phyloP scores from a whole-genome alignment of 2,888 invertebrate genomes.

The Gibbula magus region DNA sequence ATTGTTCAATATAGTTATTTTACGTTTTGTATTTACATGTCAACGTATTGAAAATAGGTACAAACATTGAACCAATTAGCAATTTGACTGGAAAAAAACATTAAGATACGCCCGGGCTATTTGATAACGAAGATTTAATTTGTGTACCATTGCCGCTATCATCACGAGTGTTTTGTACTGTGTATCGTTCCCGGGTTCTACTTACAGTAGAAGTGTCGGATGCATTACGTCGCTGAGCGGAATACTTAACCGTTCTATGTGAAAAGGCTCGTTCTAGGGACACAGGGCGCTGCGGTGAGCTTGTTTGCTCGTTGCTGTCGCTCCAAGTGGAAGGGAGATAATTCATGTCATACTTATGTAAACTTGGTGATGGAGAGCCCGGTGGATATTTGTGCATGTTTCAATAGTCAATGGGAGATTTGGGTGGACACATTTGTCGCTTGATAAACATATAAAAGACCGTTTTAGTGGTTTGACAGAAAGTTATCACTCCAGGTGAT shows the following conservation, averaged over 20 bases:
- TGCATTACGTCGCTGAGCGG: neutral
- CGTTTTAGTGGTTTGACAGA: slow-evolving; percentile 9
- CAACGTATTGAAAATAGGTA: too few relatives aligned
- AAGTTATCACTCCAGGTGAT: slow-evolving; percentile 11
- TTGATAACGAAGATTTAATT: too few relatives aligned
- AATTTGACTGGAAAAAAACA: too few relatives aligned
- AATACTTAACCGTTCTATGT: neutral
- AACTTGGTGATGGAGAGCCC: slow-evolving; percentile 20
- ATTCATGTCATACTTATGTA: slow-evolving; percentile 24
- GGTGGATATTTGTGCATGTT: slow-evolving; percentile 10
- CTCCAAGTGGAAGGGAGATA: slow-evolving; percentile 14
- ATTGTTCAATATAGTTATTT: too few relatives aligned
- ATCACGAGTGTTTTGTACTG: too few relatives aligned
- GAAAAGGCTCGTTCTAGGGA: neutral
- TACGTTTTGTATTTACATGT: too few relatives aligned
- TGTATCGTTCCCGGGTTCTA: neutral
- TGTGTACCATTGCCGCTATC: too few relatives aligned
- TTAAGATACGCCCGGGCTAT: too few relatives aligned
- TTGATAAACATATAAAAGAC: slow-evolving; percentile 23
- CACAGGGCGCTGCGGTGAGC: neutral
- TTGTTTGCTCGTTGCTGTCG: slow-evolving; percentile 1
- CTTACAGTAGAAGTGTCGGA: neutral
- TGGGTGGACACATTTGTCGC: slow-evolving; percentile 25
- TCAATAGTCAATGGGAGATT: slow-evolving; percentile 17
- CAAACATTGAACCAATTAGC: too few relatives aligned